Evolutionary conservation across 2,113 vertebrate genomes (phyloP).

Genomic region (Oreocharis arfaki): DNA sequence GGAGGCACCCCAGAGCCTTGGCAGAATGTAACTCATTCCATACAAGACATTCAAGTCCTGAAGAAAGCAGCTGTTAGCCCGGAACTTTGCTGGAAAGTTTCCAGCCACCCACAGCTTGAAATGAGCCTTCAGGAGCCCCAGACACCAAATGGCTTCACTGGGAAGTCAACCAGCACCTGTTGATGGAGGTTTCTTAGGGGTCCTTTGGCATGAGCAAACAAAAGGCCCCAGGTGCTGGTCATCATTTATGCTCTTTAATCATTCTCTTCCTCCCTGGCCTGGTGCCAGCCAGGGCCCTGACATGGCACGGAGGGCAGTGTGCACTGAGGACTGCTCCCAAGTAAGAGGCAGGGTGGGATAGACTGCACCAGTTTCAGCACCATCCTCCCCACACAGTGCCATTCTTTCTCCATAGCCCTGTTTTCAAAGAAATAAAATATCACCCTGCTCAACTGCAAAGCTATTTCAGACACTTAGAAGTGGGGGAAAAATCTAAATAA

Average conservation of each 20-base stretch:
- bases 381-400: neutral
- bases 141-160: neutral
- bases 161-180: neutral
- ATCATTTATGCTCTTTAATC: neutral
- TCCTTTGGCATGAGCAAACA: neutral
- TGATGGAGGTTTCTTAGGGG: neutral
- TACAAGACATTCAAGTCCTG: neutral
- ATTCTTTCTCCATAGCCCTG: neutral
- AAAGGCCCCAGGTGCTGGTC: neutral
- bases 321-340: neutral
- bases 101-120: neutral
- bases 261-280: neutral
- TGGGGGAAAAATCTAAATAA: fast-evolving
- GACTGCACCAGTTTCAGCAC: neutral
- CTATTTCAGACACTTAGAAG: neutral
- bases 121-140: neutral
- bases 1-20: neutral
- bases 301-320: neutral
- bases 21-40: neutral
- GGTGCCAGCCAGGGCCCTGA: neutral
- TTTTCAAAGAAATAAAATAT: neutral
- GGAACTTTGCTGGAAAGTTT: neutral
- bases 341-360: neutral
- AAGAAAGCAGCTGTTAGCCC: neutral
- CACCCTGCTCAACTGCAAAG: neutral